These are phyloP conservation scores for Schlechtendalia chinensis DNA, from an alignment of 1,140 invertebrate genomes.

Conservation along the genomic window DNA sequence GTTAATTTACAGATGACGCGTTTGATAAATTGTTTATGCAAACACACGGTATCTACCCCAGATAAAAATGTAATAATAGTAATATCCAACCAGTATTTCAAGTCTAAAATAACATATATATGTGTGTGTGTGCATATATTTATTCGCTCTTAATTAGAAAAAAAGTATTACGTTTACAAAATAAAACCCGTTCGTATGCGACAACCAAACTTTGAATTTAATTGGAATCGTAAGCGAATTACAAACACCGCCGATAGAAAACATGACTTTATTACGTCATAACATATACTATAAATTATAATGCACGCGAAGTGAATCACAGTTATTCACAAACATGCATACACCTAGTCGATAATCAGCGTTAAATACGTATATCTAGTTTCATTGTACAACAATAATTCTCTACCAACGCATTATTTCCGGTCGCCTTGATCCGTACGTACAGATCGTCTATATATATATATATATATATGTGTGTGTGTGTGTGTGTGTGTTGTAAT, in stretches of 20 bases:
- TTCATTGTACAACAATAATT: no score
- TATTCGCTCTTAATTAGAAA: background rate
- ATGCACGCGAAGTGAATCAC: no score
- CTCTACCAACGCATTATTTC: background rate
- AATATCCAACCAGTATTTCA: constrained; percentile 3
- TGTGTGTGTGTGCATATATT: background rate
- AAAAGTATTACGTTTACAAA: background rate
- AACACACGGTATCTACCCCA: background rate
- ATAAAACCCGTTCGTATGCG: background rate
- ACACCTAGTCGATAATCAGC: no score
- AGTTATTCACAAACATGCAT: no score
- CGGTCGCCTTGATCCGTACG: background rate
- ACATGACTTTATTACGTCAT: no score
- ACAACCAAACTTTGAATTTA: background rate
- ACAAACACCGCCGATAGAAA: no score
- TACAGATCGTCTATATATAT: background rate
- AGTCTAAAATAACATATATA: background rate
- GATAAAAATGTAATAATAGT: no score
- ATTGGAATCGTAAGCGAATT: no score
- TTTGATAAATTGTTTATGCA: background rate
- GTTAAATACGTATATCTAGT: no score
- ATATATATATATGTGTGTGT: no score
- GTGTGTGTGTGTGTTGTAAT: no score
- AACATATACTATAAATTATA: no score
- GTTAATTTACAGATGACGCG: constrained; percentile 1